Conservation (phyloP, 2,113 vertebrate species). For the Okapia johnstoni region DNA sequence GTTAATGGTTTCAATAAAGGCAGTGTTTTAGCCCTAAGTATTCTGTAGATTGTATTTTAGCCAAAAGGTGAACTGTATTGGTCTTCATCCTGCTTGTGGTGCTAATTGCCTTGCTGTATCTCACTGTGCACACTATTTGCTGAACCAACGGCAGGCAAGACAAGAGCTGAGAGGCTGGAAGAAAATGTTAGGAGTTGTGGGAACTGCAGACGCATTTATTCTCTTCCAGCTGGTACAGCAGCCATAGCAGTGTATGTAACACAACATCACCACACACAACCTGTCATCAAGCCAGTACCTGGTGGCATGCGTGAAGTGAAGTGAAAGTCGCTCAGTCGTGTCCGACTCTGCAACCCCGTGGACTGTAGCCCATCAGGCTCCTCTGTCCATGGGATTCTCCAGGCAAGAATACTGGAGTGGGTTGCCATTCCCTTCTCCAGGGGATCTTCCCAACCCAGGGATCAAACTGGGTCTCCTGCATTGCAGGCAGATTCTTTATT, state of each 20-base stretch:
- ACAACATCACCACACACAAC: not conserved
- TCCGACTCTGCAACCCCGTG: not conserved
- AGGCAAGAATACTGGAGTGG: not conserved
- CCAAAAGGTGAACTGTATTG: not conserved
- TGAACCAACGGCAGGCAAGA: not conserved
- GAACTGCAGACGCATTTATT: not conserved
- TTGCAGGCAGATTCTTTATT: not conserved
- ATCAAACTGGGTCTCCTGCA: not conserved
- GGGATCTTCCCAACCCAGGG: not conserved
- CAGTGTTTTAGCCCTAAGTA: not conserved
- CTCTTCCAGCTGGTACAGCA: not conserved
- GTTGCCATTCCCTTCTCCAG: not conserved
- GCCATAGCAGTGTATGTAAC: rapidly evolving
- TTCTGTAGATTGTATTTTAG: not conserved
- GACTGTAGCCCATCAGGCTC: not conserved
- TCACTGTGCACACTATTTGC: not conserved
- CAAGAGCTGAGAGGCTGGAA: not conserved
- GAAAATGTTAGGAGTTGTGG: not conserved
- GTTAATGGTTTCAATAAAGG: not conserved
- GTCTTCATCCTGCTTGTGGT: not conserved
- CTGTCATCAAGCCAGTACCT: rapidly evolving
- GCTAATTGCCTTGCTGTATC: not conserved
- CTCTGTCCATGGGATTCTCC: not conserved
- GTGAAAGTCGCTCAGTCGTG: rapidly evolving
- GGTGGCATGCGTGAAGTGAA: not conserved